Percentiles rank a stretch among this genome's conserved stretches.
Evolutionary conservation across 1,140 invertebrate species (phyloP).

Genomic region (Camponotus vicinus): DNA sequence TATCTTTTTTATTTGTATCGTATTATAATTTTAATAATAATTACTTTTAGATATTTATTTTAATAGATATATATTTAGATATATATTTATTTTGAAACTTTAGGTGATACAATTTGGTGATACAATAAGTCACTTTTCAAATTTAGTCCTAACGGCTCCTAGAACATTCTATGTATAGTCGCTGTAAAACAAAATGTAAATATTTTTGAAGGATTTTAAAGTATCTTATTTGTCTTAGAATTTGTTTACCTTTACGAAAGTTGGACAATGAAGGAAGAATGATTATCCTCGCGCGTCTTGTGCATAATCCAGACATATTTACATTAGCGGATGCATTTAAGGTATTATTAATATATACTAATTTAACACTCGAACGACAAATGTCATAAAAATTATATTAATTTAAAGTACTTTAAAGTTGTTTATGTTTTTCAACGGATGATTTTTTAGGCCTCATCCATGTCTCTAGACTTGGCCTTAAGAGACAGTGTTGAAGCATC

Average conservation of each 20-base stretch:
- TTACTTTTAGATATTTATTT: too few relatives aligned
- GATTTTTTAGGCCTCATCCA: conserved; percentile 84
- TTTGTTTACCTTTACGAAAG: conserved; percentile 87
- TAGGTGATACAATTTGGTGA: too few relatives aligned
- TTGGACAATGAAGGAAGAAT: conserved; percentile 85
- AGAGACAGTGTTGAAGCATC: conserved; percentile 86
- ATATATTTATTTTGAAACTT: too few relatives aligned
- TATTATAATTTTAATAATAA: too few relatives aligned
- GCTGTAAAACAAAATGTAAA: too few relatives aligned
- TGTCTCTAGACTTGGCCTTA: conserved; percentile 87
- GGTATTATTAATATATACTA: conserved; percentile 69
- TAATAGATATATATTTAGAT: too few relatives aligned
- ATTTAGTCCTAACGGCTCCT: too few relatives aligned
- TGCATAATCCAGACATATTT: conserved; percentile 87
- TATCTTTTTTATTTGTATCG: too few relatives aligned
- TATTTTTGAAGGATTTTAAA: background rate
- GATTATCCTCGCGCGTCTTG: conserved; percentile 87
- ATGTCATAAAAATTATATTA: background rate
- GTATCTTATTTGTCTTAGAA: conserved; percentile 73
- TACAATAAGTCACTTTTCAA: too few relatives aligned
- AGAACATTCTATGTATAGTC: background rate
- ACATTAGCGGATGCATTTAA: conserved; percentile 88
- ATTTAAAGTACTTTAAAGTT: background rate
- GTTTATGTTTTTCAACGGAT: background rate
- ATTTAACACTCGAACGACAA: background rate